Conservation (phyloP, 2,113 vertebrate species). For the Trematocara macrostoma region DNA sequence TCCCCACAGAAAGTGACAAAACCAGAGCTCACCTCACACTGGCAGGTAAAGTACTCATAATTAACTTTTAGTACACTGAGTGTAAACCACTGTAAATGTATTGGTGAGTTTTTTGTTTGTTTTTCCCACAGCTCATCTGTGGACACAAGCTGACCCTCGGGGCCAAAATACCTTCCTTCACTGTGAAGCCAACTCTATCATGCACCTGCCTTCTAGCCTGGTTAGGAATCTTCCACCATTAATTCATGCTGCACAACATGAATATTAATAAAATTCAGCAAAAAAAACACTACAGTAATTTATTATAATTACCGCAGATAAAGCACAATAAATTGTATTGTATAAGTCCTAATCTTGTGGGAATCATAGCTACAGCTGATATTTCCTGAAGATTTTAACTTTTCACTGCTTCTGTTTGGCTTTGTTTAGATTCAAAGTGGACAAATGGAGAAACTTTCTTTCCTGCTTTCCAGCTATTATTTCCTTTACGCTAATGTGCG, state of each 20-base stretch:
- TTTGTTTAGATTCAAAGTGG: constrained; percentile 67
- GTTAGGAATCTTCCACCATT: constrained; percentile 41
- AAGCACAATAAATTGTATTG: fast-evolving
- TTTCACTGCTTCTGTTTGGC: neutral
- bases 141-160: constrained; percentile 73
- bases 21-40: constrained; percentile 70
- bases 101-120: neutral
- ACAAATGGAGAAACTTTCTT: constrained; percentile 50
- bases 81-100: neutral
- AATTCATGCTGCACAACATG: neutral
- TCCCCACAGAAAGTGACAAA: constrained; percentile 49
- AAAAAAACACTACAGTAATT: fast-evolving
- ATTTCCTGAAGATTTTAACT: neutral
- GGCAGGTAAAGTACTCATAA: constrained; percentile 65
- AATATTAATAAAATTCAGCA: neutral
- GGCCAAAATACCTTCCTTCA: constrained; percentile 69
- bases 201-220: constrained; percentile 75
- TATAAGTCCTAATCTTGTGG: neutral
- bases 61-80: no score
- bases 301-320: neutral
- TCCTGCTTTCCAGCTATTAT: constrained; percentile 75
- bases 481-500: constrained; percentile 75
- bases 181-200: constrained; percentile 71
- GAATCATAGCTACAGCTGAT: neutral
- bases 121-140: constrained; percentile 70